phyloP scores from a whole-genome alignment of 35 echinoderm and acorn worm species.

The Ophiothrix spiculata region DNA sequence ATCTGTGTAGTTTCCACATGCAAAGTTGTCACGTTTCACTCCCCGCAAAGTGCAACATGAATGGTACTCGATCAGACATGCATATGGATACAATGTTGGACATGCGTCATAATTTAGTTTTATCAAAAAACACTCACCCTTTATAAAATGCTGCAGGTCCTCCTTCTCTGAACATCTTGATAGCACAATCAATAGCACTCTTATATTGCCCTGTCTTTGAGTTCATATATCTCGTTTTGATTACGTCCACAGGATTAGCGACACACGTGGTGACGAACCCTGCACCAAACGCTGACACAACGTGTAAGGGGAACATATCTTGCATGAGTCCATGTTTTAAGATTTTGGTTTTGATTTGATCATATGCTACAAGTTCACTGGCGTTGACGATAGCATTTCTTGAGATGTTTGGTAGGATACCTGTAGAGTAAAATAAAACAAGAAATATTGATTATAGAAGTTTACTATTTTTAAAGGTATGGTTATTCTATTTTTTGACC shows the following conservation, averaged over 20 bases:
- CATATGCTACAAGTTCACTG: constrained; percentile 88
- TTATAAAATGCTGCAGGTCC: constrained; percentile 92
- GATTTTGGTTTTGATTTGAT: constrained; percentile 85
- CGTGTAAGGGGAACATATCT: constrained; percentile 83
- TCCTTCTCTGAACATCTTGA: constrained; percentile 85
- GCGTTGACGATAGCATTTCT: constrained; percentile 93
- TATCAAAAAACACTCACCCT: constrained; percentile 62
- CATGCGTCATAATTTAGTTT: not conserved
- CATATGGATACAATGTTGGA: not conserved
- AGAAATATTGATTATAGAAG: too few relatives aligned
- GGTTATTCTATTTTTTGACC: too few relatives aligned
- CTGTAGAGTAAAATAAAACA: constrained; percentile 25
- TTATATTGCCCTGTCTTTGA: constrained; percentile 75
- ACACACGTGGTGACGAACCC: constrained; percentile 89
- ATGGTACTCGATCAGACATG: not conserved
- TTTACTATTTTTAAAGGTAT: too few relatives aligned
- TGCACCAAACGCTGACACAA: constrained; percentile 85
- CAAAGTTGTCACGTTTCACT: not conserved
- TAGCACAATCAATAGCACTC: constrained; percentile 76
- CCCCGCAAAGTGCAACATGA: not conserved
- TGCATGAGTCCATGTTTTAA: constrained; percentile 31
- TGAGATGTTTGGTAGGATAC: constrained; percentile 82
- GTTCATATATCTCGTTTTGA: constrained; percentile 97
- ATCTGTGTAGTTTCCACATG: not conserved
- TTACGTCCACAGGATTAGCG: constrained; percentile 82